Percentiles rank a stretch among this genome's conserved stretches.
phyloP scores from a whole-genome alignment of 2,888 invertebrate species.

The Orchesella flavescens region DNA sequence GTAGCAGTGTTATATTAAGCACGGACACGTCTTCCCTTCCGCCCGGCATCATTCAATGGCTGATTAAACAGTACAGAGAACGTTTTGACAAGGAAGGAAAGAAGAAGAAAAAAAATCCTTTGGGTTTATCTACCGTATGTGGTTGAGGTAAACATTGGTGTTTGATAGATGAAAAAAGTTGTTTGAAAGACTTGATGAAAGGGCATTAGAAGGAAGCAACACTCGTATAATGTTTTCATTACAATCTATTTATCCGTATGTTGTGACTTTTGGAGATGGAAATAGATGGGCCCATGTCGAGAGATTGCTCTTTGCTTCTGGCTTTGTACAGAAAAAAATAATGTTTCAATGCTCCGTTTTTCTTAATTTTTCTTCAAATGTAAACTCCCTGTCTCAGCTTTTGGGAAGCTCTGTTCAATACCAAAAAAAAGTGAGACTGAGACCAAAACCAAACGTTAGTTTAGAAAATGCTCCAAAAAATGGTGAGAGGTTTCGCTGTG shows the following conservation, averaged over 20 bases:
- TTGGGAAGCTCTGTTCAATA: conserved; percentile 48
- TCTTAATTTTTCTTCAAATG: conserved; percentile 38
- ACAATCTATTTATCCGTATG: conserved; percentile 61
- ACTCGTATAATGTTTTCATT: conserved; percentile 62
- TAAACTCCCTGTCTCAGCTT: conserved; percentile 31
- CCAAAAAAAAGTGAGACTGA: conserved; percentile 32
- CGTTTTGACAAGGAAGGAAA: conserved; percentile 41
- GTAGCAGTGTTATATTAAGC: conserved; percentile 12
- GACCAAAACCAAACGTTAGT: neutral
- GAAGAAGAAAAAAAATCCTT: conserved; percentile 31
- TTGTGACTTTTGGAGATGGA: conserved; percentile 58
- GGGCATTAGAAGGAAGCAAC: conserved; percentile 55
- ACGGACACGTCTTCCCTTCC: conserved; percentile 51
- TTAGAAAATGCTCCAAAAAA: conserved; percentile 3
- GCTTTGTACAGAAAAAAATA: conserved; percentile 52
- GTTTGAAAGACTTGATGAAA: conserved; percentile 62
- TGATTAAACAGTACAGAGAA: conserved; percentile 51
- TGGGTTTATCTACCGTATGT: conserved; percentile 37
- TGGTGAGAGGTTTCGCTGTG: conserved; percentile 19
- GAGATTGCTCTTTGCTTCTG: conserved; percentile 35
- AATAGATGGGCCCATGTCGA: conserved; percentile 37
- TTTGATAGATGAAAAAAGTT: conserved; percentile 60
- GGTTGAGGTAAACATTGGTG: conserved; percentile 58
- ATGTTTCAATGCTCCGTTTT: conserved; percentile 30
- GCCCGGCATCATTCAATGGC: conserved; percentile 56